Evolutionary conservation across 1,140 invertebrate genomes (phyloP).

Genomic region (Vanessa tameamea): DNA sequence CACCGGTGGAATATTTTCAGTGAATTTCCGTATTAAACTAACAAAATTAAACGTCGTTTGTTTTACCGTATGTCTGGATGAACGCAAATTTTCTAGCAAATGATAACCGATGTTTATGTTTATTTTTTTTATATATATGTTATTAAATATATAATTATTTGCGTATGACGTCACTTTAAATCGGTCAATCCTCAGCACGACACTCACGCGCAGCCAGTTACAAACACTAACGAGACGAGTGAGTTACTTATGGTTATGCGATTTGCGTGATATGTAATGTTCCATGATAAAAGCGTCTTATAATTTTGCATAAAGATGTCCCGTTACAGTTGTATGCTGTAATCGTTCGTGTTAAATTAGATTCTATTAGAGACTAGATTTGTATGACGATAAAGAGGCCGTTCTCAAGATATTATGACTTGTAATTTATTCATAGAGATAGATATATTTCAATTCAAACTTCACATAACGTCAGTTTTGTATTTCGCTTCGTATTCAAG

Average conservation of each 20-base stretch:
- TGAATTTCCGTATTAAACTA: no score
- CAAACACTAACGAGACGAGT: conserved; percentile 31
- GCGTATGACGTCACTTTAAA: conserved; percentile 19
- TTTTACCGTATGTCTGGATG: no score
- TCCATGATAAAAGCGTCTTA: conserved; percentile 21
- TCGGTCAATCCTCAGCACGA: conserved; percentile 24
- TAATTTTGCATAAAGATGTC: conserved; percentile 26
- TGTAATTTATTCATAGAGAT: not conserved
- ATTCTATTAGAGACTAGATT: not conserved
- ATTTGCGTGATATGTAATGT: conserved; percentile 49
- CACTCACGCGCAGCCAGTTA: conserved; percentile 21
- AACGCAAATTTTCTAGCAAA: no score
- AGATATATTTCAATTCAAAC: not conserved
- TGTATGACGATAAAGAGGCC: not conserved
- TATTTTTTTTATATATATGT: no score
- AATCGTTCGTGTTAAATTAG: conserved; percentile 17
- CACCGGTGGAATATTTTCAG: no score
- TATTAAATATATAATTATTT: not conserved
- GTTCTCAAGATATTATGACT: not conserved
- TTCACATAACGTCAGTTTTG: not conserved
- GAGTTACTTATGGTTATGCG: conserved; percentile 43
- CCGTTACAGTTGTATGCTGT: conserved; percentile 12
- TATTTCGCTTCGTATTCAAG: not conserved
- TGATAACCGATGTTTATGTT: no score
- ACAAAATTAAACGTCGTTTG: no score